phyloP scores from a whole-genome alignment of 2,888 invertebrate genomes.

The Orthonevra nobilis region DNA sequence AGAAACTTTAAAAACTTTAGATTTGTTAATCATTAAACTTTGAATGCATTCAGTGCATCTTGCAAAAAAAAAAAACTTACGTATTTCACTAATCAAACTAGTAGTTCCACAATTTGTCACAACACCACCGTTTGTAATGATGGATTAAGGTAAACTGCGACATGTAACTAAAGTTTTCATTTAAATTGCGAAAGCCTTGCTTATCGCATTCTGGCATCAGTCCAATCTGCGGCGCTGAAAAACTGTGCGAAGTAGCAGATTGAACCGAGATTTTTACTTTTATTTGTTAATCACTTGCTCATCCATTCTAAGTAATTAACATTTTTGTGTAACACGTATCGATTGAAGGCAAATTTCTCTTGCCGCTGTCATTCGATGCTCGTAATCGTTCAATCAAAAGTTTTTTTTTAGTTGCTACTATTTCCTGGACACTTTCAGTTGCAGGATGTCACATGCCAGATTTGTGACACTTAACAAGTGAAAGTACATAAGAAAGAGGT shows the following conservation, averaged over 20 bases:
- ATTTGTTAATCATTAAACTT: neutral
- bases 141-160: constrained; percentile 56
- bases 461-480: no score
- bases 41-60: neutral
- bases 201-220: constrained; percentile 35
- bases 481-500: no score
- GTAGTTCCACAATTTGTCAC: constrained; percentile 22
- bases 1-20: no score
- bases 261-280: constrained; percentile 24
- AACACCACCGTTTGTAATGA: constrained; percentile 53
- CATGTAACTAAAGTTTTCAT: constrained; percentile 42
- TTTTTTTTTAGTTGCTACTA: no score
- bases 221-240: constrained; percentile 42
- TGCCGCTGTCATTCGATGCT: constrained; percentile 35
- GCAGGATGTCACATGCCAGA: no score
- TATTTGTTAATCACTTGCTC: constrained; percentile 42
- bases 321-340: constrained; percentile 49
- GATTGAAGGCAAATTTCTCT: constrained; percentile 39
- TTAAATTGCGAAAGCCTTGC: constrained; percentile 43
- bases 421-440: constrained; percentile 13
- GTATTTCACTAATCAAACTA: constrained; percentile 19
- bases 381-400: constrained; percentile 52
- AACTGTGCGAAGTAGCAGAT: constrained; percentile 43
- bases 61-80: neutral
- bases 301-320: constrained; percentile 55